Conservation (phyloP, 2,797 vertebrate species). For the Pseudochirops cupreus region DNA sequence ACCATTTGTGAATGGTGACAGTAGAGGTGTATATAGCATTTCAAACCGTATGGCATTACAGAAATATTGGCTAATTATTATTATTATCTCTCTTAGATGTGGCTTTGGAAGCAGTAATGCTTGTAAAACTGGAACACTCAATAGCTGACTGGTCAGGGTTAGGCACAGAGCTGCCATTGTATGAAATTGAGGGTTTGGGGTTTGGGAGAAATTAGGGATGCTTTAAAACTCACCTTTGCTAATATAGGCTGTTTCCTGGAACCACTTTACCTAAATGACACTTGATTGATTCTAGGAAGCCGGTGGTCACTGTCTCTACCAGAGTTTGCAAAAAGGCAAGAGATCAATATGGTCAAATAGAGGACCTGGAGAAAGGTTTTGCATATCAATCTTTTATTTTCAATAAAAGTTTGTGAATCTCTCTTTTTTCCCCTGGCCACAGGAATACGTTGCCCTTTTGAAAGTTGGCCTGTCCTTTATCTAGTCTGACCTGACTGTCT, state of each 20-base stretch:
- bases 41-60: background rate
- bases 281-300: background rate
- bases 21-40: background rate
- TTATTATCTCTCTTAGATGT: background rate
- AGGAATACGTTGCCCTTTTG: conserved; percentile 44
- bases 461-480: conserved; percentile 60
- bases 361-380: background rate
- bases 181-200: background rate
- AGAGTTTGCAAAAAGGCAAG: conserved; percentile 10
- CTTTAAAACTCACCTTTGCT: background rate
- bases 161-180: background rate
- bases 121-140: background rate
- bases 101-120: background rate
- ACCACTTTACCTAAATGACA: background rate
- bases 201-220: background rate
- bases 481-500: conserved; percentile 53
- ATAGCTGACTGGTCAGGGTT: background rate
- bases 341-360: conserved; percentile 50
- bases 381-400: conserved; percentile 38
- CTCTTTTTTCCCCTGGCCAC: conserved; percentile 35
- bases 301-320: background rate
- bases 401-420: background rate
- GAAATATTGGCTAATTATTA: background rate
- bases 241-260: background rate
- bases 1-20: background rate